phyloP scores from a whole-genome alignment of 2,113 vertebrate genomes.

The Beaufortia kweichowensis region DNA sequence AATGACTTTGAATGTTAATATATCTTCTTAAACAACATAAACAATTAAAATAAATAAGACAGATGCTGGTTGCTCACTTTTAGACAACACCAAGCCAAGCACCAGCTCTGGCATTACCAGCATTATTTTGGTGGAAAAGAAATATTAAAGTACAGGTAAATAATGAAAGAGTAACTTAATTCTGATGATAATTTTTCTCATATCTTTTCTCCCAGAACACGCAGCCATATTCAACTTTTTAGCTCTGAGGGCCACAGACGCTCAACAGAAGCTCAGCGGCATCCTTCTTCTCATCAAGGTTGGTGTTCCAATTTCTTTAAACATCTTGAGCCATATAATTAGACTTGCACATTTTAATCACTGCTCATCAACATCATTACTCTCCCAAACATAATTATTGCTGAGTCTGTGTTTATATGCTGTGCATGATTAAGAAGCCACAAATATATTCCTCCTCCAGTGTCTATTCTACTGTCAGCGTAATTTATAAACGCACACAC shows the following conservation, averaged over 20 bases:
- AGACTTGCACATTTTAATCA: conserved; percentile 63
- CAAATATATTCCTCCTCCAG: conserved; percentile 50
- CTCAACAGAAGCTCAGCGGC: conserved; percentile 72
- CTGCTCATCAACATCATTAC: conserved; percentile 70
- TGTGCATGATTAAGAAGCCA: conserved; percentile 40
- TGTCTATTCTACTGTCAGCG: conserved; percentile 25
- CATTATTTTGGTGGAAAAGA: not conserved
- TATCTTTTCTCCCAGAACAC: conserved; percentile 80
- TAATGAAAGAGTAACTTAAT: no score
- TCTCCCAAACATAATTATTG: conserved; percentile 64
- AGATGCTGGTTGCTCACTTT: no score
- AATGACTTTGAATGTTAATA: no score
- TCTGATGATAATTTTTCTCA: conserved; percentile 64
- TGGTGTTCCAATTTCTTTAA: conserved; percentile 45
- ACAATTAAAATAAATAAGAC: no score
- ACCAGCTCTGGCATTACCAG: no score
- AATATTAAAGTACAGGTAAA: not conserved
- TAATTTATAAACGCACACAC: conserved; percentile 31
- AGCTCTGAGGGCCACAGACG: conserved; percentile 77
- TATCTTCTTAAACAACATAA: no score
- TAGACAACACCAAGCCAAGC: not conserved
- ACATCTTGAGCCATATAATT: conserved; percentile 50
- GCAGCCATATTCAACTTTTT: conserved; percentile 83
- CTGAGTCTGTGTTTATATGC: conserved; percentile 46
- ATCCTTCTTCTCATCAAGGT: conserved; percentile 79